Evolutionary conservation across 1,140 invertebrate genomes (phyloP).

Genomic region (Antheraea mylitta): DNA sequence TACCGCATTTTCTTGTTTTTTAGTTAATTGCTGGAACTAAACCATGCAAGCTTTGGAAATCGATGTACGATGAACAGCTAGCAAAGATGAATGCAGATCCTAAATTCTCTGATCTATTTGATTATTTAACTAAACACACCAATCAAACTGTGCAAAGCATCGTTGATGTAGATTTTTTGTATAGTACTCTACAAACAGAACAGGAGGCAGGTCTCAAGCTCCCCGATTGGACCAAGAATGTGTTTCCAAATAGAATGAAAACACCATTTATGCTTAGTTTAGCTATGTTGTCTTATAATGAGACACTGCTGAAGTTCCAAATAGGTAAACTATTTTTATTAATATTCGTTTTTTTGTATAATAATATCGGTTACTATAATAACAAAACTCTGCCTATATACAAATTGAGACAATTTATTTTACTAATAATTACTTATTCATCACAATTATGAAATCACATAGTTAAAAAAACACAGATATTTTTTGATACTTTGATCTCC

Average conservation of each 20-base stretch:
- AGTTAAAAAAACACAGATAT: too few species aligned
- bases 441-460: too few species aligned
- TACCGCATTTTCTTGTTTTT: slow-evolving; percentile 33
- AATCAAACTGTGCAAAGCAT: slow-evolving; percentile 83
- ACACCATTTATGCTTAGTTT: slow-evolving; percentile 84
- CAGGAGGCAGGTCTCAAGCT: slow-evolving; percentile 82
- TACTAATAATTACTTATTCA: too few species aligned
- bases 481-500: too few species aligned
- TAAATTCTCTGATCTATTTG: slow-evolving; percentile 81
- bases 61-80: slow-evolving; percentile 78
- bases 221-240: slow-evolving; percentile 85
- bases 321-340: slow-evolving; percentile 77
- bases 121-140: slow-evolving; percentile 82
- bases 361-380: too few species aligned
- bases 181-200: slow-evolving; percentile 87
- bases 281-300: slow-evolving; percentile 84
- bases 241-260: slow-evolving; percentile 85
- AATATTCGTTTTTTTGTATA: slow-evolving; percentile 1
- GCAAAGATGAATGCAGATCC: slow-evolving; percentile 78
- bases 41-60: slow-evolving; percentile 79
- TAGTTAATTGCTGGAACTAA: slow-evolving; percentile 83
- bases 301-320: slow-evolving; percentile 85
- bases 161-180: slow-evolving; percentile 85
- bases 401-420: too few species aligned
- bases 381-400: too few species aligned